phyloP scores from a whole-genome alignment of 2,888 invertebrate genomes.

The Latrodectus elegans region DNA sequence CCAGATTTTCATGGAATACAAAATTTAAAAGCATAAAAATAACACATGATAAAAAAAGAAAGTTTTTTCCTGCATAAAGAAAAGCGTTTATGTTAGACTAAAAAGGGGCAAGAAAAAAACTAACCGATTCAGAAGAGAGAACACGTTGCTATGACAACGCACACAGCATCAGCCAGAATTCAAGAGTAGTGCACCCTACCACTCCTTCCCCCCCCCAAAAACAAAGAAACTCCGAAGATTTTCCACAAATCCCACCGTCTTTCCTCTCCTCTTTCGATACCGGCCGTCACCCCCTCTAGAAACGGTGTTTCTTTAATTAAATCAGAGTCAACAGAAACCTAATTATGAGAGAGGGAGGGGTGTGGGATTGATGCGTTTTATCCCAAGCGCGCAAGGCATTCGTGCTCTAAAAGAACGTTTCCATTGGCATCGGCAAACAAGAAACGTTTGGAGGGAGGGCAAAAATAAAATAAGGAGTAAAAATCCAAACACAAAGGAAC shows the following conservation, averaged over 20 bases:
- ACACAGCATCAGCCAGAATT: conserved; percentile 36
- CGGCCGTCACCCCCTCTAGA: neutral
- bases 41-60: too few species aligned
- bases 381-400: conserved; percentile 5
- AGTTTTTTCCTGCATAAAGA: too few species aligned
- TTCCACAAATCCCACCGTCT: too few species aligned
- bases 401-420: neutral
- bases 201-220: conserved; percentile 7
- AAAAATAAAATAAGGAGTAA: neutral
- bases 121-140: neutral
- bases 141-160: conserved; percentile 43
- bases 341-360: conserved; percentile 46
- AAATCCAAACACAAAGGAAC: conserved; percentile 7
- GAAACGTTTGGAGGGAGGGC: neutral
- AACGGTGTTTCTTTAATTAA: conserved; percentile 59
- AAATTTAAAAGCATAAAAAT: too few species aligned
- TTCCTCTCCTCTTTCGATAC: too few species aligned
- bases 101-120: too few species aligned
- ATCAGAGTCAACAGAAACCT: conserved; percentile 68
- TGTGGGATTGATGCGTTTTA: conserved; percentile 11
- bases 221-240: conserved; percentile 24
- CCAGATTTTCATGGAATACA: too few species aligned
- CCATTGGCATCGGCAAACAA: conserved; percentile 26
- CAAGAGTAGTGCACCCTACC: conserved; percentile 6
- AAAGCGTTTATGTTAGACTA: too few species aligned